phyloP scores from a whole-genome alignment of 2,113 vertebrate genomes.

The Columbina picui region DNA sequence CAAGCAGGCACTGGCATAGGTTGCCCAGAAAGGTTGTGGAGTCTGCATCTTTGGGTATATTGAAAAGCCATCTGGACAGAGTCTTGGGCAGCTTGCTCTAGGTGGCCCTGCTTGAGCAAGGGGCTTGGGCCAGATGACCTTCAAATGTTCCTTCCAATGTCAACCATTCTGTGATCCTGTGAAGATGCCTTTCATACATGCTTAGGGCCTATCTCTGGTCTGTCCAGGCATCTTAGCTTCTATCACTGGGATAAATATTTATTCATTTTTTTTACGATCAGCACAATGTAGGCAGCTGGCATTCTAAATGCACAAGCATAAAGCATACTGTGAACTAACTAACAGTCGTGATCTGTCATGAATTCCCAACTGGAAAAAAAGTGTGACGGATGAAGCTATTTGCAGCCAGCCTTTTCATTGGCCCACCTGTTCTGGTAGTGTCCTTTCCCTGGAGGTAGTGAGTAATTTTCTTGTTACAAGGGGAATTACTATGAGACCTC shows the following conservation, averaged over 20 bases:
- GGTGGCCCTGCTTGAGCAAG: not conserved
- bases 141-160: not conserved
- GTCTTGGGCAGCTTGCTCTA: not conserved
- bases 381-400: not conserved
- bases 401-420: not conserved
- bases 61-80: not conserved
- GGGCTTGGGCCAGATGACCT: fast-evolving
- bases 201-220: not conserved
- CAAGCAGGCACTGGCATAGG: not conserved
- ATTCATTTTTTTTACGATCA: not conserved
- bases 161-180: not conserved
- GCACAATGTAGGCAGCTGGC: not conserved
- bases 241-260: not conserved
- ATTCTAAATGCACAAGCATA: not conserved
- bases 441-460: not conserved
- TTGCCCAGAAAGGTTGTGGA: not conserved
- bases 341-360: not conserved
- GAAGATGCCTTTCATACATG: not conserved
- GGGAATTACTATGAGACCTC: not conserved
- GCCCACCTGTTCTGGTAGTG: not conserved
- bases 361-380: not conserved
- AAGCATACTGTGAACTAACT: not conserved
- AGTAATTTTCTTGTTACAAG: slow-evolving; percentile 11
- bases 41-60: not conserved
- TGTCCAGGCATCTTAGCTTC: not conserved